phyloP scores from a whole-genome alignment of 2,888 invertebrate genomes.

The Tetragnatha montana region DNA sequence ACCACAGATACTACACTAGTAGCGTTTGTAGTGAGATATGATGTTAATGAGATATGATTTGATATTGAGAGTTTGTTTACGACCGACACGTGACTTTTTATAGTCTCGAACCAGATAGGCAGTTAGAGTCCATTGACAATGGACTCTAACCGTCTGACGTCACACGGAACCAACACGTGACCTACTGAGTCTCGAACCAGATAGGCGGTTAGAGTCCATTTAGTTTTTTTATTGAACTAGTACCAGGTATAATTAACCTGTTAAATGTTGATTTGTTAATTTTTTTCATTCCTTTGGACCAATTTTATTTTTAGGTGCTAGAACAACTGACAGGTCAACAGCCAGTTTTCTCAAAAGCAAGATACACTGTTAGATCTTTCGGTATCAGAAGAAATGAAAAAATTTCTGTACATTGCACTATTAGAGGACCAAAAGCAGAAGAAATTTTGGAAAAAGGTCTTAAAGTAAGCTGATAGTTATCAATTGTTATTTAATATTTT shows the following conservation, averaged over 20 bases:
- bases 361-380: conserved; percentile 98
- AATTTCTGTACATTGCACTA: conserved; percentile 99
- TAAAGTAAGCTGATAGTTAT: conserved; percentile 82
- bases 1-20: no score
- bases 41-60: no score
- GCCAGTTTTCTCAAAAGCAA: conserved; percentile 99
- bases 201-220: no score
- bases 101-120: no score
- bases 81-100: no score
- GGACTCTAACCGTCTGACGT: no score
- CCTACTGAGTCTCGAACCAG: no score
- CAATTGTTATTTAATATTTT: neutral
- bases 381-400: conserved; percentile 99
- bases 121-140: no score
- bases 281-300: neutral
- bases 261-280: neutral
- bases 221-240: neutral
- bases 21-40: no score
- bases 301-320: conserved; percentile 83
- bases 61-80: no score
- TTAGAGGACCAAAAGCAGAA: conserved; percentile 98
- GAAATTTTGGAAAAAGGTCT: conserved; percentile 98
- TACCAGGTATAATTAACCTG: neutral
- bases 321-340: conserved; percentile 99
- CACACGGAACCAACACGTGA: no score